Evolutionary conservation across 2,113 vertebrate species (phyloP).

Genomic region (Cheilinus undulatus): DNA sequence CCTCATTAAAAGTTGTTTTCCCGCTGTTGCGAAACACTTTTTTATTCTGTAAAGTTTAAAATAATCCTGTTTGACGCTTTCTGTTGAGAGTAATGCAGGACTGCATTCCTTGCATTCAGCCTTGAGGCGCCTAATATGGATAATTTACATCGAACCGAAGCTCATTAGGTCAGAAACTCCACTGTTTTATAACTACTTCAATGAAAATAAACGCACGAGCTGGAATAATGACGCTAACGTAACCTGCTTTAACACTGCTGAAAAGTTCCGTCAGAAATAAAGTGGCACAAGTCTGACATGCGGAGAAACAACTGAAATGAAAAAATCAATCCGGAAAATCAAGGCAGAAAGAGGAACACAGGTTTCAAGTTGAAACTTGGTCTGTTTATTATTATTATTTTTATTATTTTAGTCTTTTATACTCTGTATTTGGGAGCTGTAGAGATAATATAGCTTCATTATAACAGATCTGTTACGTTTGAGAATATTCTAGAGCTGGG

Average conservation of each 20-base stretch:
- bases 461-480: no score
- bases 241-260: background rate
- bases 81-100: background rate
- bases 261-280: background rate
- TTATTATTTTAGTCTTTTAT: no score
- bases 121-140: background rate
- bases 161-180: background rate
- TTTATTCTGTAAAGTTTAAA: background rate
- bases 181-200: no score
- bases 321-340: no score
- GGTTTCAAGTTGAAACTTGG: conserved; percentile 40
- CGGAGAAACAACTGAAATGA: no score
- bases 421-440: no score
- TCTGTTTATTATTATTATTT: no score
- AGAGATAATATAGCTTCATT: no score
- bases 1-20: background rate
- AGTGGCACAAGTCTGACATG: no score
- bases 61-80: background rate
- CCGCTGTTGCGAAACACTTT: background rate
- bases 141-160: background rate
- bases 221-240: background rate
- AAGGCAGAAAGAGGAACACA: conserved; percentile 38
- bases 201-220: no score
- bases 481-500: no score
- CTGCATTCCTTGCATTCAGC: background rate